These are phyloP conservation scores for Piprites chloris DNA, from an alignment of 2,113 vertebrate species.

Conservation along the genomic window DNA sequence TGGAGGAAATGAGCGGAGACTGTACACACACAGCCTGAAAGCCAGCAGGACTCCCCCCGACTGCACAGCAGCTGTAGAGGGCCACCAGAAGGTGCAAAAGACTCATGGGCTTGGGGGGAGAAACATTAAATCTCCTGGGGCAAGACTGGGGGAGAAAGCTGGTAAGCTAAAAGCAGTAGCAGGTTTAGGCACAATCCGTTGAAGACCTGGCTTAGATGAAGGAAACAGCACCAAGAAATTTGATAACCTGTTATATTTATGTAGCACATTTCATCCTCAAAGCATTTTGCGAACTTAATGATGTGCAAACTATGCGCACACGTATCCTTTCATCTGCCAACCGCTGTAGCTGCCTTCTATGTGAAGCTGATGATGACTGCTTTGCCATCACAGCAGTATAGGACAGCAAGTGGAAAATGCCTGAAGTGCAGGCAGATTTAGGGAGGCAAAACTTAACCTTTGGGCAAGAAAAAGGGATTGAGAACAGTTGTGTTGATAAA, in stretches of 20 bases:
- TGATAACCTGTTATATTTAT: constrained; percentile 58
- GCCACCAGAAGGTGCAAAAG: background rate
- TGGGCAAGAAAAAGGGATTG: background rate
- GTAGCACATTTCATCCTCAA: constrained; percentile 45
- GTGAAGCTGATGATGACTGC: background rate
- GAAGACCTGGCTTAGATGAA: background rate
- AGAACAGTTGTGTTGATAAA: background rate
- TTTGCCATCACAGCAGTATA: background rate
- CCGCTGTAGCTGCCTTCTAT: background rate
- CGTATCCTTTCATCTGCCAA: constrained; percentile 43
- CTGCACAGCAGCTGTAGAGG: background rate
- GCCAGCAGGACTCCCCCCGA: fast-evolving
- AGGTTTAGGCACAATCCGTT: background rate
- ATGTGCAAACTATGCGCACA: background rate
- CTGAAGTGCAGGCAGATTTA: background rate
- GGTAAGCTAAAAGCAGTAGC: background rate
- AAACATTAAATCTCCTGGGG: background rate
- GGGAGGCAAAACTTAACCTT: background rate
- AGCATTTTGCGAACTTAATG: constrained; percentile 38
- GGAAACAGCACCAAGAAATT: constrained; percentile 10
- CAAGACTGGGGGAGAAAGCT: background rate
- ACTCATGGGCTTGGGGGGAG: background rate
- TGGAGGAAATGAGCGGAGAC: background rate
- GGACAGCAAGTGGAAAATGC: background rate
- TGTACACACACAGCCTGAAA: fast-evolving